Evolutionary conservation across 2,113 vertebrate species (phyloP).

Genomic region (Sialia sialis): DNA sequence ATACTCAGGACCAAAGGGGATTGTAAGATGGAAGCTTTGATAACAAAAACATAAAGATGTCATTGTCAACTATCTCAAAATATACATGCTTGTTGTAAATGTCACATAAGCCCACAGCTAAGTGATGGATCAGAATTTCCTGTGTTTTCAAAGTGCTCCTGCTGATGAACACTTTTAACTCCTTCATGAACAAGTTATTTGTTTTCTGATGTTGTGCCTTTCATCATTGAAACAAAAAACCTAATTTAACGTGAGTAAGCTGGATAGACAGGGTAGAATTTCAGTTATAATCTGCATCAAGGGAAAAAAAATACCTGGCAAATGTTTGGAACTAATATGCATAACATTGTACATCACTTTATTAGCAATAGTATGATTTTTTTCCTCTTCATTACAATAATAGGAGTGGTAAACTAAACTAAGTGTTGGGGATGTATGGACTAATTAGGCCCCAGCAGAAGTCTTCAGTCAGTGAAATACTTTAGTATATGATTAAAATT

Average conservation of each 20-base stretch:
- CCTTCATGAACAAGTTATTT: background rate
- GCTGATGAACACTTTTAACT: constrained; percentile 39
- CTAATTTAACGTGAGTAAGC: background rate
- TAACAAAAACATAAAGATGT: constrained; percentile 65
- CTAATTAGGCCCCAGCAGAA: background rate
- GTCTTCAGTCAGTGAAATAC: background rate
- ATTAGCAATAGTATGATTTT: background rate
- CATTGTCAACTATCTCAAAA: constrained; percentile 47
- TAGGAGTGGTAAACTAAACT: background rate
- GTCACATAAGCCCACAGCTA: constrained; percentile 37
- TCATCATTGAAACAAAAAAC: background rate
- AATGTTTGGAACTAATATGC: background rate
- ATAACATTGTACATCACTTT: background rate
- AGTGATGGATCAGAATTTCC: constrained; percentile 33
- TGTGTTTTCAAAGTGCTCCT: background rate
- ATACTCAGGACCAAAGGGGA: constrained; percentile 16
- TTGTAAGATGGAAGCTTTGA: constrained; percentile 45
- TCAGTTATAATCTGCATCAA: background rate
- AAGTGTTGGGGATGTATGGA: background rate
- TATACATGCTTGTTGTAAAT: constrained; percentile 50
- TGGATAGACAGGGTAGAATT: background rate
- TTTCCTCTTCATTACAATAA: background rate
- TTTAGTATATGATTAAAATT: background rate
- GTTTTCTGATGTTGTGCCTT: background rate
- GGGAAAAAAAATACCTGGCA: background rate